Evolutionary conservation across 1,140 invertebrate species (phyloP).

Genomic region (Psilanteris sp.): DNA sequence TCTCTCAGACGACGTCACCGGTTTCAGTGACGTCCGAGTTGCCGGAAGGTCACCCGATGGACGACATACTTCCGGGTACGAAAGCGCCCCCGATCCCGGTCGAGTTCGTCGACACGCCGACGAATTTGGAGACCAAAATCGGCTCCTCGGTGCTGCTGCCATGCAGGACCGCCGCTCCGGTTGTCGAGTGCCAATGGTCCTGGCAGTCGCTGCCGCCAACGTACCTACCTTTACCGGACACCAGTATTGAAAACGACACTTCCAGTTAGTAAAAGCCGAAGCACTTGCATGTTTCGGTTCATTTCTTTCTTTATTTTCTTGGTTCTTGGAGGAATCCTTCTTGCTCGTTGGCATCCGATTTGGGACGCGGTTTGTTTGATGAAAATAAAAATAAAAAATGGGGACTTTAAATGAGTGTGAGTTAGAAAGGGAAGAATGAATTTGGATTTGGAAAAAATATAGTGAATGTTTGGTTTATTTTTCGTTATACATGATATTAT

Average conservation of each 20-base stretch:
- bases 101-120: slow-evolving; percentile 71
- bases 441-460: no score
- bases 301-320: not conserved
- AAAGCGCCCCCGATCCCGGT: slow-evolving; percentile 56
- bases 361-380: no score
- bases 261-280: slow-evolving; percentile 25
- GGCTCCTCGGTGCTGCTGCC: slow-evolving; percentile 73
- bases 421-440: no score
- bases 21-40: slow-evolving; percentile 43
- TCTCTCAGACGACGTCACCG: slow-evolving; percentile 35
- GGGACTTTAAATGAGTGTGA: no score
- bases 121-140: slow-evolving; percentile 71
- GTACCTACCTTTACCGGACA: slow-evolving; percentile 74
- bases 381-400: no score
- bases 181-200: slow-evolving; percentile 77
- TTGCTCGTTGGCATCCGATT: no score
- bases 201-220: slow-evolving; percentile 75
- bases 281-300: not conserved
- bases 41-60: slow-evolving; percentile 68
- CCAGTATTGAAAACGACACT: slow-evolving; percentile 58
- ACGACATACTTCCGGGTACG: slow-evolving; percentile 69
- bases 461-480: no score
- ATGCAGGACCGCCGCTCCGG: slow-evolving; percentile 73
- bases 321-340: slow-evolving; percentile 5
- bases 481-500: no score